A percentile compares a stretch with the other conserved stretches of the same genome.
Evolutionary conservation across 2,888 invertebrate species (phyloP).

Genomic region (Cheilosia urbana): DNA sequence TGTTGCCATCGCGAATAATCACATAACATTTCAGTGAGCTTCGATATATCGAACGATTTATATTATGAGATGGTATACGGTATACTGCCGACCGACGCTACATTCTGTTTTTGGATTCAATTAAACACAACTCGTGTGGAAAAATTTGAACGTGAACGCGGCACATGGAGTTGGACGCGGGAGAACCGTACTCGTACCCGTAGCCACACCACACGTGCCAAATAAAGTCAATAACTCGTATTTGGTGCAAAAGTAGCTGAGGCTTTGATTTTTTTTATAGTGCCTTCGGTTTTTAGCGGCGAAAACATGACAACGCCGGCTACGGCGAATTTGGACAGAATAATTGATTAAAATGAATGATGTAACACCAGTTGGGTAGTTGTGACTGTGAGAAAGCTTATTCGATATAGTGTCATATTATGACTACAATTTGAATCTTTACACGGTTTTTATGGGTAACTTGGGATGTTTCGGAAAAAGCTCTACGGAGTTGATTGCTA

Average conservation of each 20-base stretch:
- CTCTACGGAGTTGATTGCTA: no score
- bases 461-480: no score
- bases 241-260: conserved; percentile 37
- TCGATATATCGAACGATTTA: conserved; percentile 44
- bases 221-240: conserved; percentile 65
- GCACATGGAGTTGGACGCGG: conserved; percentile 15
- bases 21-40: conserved; percentile 38
- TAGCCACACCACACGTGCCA: conserved; percentile 55
- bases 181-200: conserved; percentile 21
- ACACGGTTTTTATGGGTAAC: no score
- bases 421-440: no score
- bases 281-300: conserved; percentile 6
- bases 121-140: conserved; percentile 19
- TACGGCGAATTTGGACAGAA: neutral
- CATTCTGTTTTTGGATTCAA: conserved; percentile 49
- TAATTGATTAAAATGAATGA: conserved; percentile 27
- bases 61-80: conserved; percentile 21
- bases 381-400: neutral
- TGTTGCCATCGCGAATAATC: conserved; percentile 52
- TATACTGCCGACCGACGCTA: neutral
- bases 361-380: conserved; percentile 18
- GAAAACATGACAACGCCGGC: neutral
- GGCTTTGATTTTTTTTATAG: neutral
- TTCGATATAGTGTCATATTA: no score
- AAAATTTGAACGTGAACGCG: conserved; percentile 14